Evolutionary conservation across 1,140 invertebrate genomes (phyloP).

Genomic region (Drosophila tristis): DNA sequence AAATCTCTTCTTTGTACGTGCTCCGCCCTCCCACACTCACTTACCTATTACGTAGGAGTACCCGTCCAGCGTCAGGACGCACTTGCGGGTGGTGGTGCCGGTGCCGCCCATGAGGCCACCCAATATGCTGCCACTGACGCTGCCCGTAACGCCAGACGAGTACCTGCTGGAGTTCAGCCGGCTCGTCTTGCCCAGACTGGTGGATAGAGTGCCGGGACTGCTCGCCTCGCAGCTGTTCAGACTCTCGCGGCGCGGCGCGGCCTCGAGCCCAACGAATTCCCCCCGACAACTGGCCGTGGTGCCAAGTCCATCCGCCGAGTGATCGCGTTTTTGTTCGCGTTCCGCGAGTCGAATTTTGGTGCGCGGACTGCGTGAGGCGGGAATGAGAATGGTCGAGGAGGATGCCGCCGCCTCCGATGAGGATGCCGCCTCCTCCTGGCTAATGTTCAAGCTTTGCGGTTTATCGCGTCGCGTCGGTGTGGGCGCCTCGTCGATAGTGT

Average conservation of each 20-base stretch:
- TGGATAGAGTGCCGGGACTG: conserved; percentile 38
- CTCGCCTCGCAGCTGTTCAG: conserved; percentile 62
- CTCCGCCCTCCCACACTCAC: conserved; percentile 47
- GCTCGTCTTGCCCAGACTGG: conserved; percentile 25
- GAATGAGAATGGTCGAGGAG: conserved; percentile 10
- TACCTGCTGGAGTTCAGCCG: conserved; percentile 48
- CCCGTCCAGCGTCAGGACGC: conserved; percentile 91
- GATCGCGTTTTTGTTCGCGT: conserved; percentile 63
- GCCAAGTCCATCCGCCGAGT: conserved; percentile 67
- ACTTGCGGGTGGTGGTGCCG: conserved; percentile 87
- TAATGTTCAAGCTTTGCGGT: conserved; percentile 69
- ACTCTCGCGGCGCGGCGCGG: conserved; percentile 69
- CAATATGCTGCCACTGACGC: conserved; percentile 22
- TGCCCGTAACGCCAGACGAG: conserved; percentile 64
- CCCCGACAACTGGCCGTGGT: conserved; percentile 50
- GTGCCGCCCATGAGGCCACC: conserved; percentile 10
- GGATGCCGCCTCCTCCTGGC: conserved; percentile 40
- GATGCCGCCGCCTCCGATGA: neutral
- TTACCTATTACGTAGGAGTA: conserved; percentile 93
- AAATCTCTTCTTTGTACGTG: conserved; percentile 4
- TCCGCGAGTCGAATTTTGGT: conserved; percentile 47
- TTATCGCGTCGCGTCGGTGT: conserved; percentile 71
- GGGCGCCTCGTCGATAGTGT: conserved; percentile 63
- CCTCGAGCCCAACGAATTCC: conserved; percentile 63
- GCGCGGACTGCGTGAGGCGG: conserved; percentile 39